These are phyloP conservation scores for Embiotoca jacksoni DNA, from an alignment of 2,113 vertebrate species.

Conservation along the genomic window DNA sequence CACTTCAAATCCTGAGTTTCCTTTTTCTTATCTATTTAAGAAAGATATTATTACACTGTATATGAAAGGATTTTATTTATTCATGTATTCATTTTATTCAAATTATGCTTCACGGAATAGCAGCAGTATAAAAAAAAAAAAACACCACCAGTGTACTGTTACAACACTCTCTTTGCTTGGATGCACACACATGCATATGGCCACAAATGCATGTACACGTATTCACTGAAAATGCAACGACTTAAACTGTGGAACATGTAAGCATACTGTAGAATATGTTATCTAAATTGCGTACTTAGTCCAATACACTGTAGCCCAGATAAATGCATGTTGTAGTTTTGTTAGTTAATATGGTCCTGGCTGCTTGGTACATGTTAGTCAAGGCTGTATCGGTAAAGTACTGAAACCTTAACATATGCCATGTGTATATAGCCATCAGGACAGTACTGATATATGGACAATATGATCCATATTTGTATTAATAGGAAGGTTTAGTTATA, in stretches of 20 bases:
- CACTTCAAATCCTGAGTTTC: constrained; percentile 20
- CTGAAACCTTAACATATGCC: no score
- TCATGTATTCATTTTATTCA: constrained; percentile 51
- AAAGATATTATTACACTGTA: not conserved
- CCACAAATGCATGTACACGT: not conserved
- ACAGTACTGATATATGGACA: no score
- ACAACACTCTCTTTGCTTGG: not conserved
- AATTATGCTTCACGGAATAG: not conserved
- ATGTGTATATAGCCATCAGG: no score
- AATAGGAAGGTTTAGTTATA: no score
- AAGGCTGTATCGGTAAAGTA: no score
- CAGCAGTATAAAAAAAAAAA: not conserved
- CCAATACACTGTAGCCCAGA: not conserved
- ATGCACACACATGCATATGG: not conserved
- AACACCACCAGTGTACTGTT: not conserved
- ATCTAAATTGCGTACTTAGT: not conserved
- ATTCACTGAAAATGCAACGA: not conserved
- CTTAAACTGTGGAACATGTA: not conserved
- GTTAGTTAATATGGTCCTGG: no score
- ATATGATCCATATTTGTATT: no score
- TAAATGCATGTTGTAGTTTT: no score
- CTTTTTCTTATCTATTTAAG: constrained; percentile 4
- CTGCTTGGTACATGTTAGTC: no score
- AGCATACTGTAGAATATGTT: not conserved
- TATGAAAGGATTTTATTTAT: constrained; percentile 36